phyloP scores from a whole-genome alignment of 2,797 vertebrate genomes.

The Rhinella marina region DNA sequence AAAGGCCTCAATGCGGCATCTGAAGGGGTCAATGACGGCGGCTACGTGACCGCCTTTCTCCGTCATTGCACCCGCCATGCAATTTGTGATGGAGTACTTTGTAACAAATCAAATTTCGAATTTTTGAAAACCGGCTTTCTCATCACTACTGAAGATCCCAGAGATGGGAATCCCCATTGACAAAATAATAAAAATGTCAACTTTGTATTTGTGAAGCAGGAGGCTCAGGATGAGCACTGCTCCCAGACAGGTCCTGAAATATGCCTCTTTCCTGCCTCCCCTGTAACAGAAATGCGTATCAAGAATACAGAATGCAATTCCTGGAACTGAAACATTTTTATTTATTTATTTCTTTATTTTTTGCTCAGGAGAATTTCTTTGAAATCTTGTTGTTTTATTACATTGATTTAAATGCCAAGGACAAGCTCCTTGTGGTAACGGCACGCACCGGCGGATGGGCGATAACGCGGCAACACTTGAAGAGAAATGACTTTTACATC shows the following conservation, averaged over 20 bases:
- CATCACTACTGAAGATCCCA: no score
- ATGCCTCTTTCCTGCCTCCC: neutral
- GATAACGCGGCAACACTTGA: conserved; percentile 52
- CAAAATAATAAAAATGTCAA: neutral
- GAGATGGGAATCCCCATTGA: no score
- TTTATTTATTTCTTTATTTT: neutral
- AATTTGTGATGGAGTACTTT: no score
- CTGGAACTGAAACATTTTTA: conserved; percentile 13
- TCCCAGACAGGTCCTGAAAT: neutral
- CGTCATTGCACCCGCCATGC: no score
- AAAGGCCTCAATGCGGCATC: no score
- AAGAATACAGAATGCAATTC: conserved; percentile 10
- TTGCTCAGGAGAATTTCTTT: conserved; percentile 29
- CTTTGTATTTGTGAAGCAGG: neutral
- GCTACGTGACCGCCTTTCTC: no score
- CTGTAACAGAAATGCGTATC: neutral
- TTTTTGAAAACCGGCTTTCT: no score
- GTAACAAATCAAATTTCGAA: no score
- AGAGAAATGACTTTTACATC: conserved; percentile 61
- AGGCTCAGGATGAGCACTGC: neutral
- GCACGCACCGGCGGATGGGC: conserved; percentile 48
- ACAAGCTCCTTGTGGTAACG: conserved; percentile 52
- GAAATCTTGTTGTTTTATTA: conserved; percentile 31
- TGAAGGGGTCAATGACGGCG: no score
- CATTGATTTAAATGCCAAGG: conserved; percentile 45